Base-by-base conservation (phyloP, 2,888 invertebrate species). In the Chironomus tentans region DNA sequence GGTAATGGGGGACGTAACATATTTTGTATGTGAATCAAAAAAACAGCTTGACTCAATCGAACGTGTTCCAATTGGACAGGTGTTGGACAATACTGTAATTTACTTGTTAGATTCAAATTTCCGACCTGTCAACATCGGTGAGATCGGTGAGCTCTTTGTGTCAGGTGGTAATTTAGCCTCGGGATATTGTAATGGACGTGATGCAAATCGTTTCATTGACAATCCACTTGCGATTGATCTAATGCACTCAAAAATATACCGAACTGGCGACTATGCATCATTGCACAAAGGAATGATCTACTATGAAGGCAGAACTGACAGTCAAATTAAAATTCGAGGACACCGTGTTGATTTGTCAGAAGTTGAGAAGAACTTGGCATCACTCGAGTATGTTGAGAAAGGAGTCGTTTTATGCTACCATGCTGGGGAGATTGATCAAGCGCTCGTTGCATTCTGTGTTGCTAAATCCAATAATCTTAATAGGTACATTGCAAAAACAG, bases 1-100 rank as follows among this genome's bases (percentile, higher is more conserved):
- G 72, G 74, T 94, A 0, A 94, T 95, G 91, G 95, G 94, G 0
- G 95, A 95, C 81, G 94, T 95, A 2, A 94, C 94, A 0, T 94
- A 88, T 80, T 90, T 91, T 79, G 86, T 90, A 0, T 85, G 94
- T 79, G 87, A 87, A 77, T 87, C 85, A 71, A 81, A 84, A 13
- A 86, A 85, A 4, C 90, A 92, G 78, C 80, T 93, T 77, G 86
- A 88, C 77, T 82, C 85, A 77, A 85, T 87, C 76, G 87, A 89
- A 7, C 92, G 91, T 79, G 88, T 95, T 71, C 94, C 95, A 2
- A 94, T 96, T 78, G 94, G 94, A 28, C 82, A 87, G 22, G 93
- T 94, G 0, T 82, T 95, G 0, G 90, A 92, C 81, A 95, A 95
- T 82, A 92, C 92, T 24, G 87, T 89, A 2, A 86, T 95, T 1